phyloP scores from a whole-genome alignment of 2,797 vertebrate species.

The Podargus strigoides region DNA sequence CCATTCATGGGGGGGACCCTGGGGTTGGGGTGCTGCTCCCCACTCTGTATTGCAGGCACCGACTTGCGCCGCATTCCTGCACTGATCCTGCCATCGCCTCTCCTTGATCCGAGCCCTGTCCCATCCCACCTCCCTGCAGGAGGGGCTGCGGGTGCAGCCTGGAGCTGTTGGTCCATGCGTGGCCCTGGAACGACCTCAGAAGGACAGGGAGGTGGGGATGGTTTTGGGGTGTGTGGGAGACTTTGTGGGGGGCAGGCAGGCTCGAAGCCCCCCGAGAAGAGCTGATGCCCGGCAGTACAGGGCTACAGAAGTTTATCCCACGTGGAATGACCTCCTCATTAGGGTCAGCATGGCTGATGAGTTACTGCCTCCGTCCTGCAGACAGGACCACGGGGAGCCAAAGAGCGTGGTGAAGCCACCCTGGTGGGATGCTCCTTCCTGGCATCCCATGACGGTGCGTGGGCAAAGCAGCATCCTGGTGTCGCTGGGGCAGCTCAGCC shows the following conservation, averaged over 20 bases:
- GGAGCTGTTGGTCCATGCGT: neutral
- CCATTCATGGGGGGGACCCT: fast-evolving
- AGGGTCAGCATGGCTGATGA: fast-evolving
- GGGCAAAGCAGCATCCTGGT: neutral
- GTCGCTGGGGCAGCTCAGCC: neutral
- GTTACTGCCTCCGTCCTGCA: fast-evolving
- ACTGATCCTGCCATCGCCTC: fast-evolving
- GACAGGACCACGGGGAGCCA: neutral
- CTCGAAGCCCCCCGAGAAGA: neutral
- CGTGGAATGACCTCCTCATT: fast-evolving
- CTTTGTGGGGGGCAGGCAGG: neutral
- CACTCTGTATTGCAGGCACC: neutral
- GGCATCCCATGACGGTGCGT: fast-evolving
- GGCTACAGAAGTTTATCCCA: neutral
- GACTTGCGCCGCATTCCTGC: fast-evolving
- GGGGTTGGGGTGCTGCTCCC: neutral
- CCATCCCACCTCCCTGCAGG: fast-evolving
- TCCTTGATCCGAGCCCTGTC: neutral
- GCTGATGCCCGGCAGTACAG: neutral
- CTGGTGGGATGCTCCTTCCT: neutral
- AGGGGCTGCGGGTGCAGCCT: neutral
- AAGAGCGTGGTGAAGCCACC: fast-evolving
- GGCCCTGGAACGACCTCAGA: fast-evolving
- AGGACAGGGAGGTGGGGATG: neutral
- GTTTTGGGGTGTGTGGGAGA: neutral